Base-by-base conservation (phyloP, 2,113 vertebrate species). In the Rhynchopsitta pachyrhyncha region DNA sequence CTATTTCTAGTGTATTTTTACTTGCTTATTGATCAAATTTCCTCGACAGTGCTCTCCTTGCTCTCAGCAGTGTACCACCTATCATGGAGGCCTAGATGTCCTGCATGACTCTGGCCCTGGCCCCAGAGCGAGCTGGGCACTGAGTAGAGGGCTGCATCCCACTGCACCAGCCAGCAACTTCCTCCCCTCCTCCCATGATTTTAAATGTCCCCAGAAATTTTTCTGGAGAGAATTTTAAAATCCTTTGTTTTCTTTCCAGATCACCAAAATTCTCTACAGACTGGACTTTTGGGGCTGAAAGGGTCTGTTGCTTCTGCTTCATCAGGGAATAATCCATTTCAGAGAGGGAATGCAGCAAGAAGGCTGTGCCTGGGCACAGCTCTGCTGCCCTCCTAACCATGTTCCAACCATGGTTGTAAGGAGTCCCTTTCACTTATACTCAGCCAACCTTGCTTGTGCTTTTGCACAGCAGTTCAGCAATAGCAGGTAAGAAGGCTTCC, bases 51-150 rank as follows among this genome's bases (percentile, higher is more conserved):
- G 18, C 5, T 14, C 8, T 46, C 31, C 41, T 7, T 55, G 17
- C 19, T 44, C 5, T 73, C 17, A 77, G 37, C 31, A 69, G 12
- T 10, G 6, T 9, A 33, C 3, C 0, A 2, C 4, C 9, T 52
- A 8, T 6, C 5, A 33, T 79, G 6, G 1, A 2, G 2, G 7
- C 12, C 33, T 14, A 60, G 41, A 8, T 8, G 3, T 37, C 20
- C 49, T 81, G 16, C 39, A 22, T 37, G 9, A 39, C 13, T 46
- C 29, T 41, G 13, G 3, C 8, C 29, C 9, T 84, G 24, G 49
- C 9, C 4, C 3, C 10, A 46, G 24, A 33, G 9, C 16, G 16
- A 23, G 1, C 18, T 69, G 29, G 15, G 17, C 11, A 13, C 33
- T 39, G 11, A 50, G 5, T 47, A 59, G 16, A 41, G 2, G 6